Base-by-base conservation (phyloP, 1,140 invertebrate genomes). In the Delia radicum region DNA sequence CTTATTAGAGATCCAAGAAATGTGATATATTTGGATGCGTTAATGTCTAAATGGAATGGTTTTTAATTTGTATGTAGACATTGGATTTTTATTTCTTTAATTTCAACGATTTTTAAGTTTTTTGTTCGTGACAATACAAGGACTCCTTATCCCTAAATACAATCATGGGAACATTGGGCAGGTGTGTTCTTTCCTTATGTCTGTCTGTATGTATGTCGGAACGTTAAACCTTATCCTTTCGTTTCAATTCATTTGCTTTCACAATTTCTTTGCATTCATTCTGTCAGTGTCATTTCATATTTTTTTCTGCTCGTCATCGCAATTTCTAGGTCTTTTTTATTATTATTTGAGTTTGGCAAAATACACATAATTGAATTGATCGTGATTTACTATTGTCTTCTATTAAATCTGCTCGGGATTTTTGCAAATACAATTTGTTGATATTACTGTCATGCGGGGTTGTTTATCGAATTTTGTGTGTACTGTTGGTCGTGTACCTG, bases 301-400 rank as follows among this genome's bases (percentile, higher is more conserved):
- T 31, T 21, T 18, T 69, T 69, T 69, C n/a, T 37, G 29, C 29
- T 69, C 29, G 65, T 69, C 65, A 69, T 69, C 15, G 29, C 3
- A 4, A 29, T 33, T 69, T 69, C 65, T 65, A 29, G 62, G n/a
- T n/a, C n/a, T n/a, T n/a, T n/a, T n/a, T n/a, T n/a, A n/a, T n/a
- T 75, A 77, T 33, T 72, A 74, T 67, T 74, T 73, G 73, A 74
- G 75, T 75, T 77, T 78, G 74, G 33, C 18, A 21, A 46, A 28
- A n/a, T n/a, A n/a, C n/a, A n/a, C 31, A 73, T 83, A 83, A 83
- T 83, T 83, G 82, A 83, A 83, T 83, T 83, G 80, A 81, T 82
- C 81, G 78, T 83, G 81, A 81, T 83, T 83, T 78, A 80, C 77
- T 78, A 83, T 82, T 81, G 77, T 78, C 77, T 75, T 76, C 73